A percentile compares a stretch with the other conserved stretches of the same genome.
Conservation (phyloP, 53 echinoderm and acorn worm genomes). For the Patiria pectinifera region DNA sequence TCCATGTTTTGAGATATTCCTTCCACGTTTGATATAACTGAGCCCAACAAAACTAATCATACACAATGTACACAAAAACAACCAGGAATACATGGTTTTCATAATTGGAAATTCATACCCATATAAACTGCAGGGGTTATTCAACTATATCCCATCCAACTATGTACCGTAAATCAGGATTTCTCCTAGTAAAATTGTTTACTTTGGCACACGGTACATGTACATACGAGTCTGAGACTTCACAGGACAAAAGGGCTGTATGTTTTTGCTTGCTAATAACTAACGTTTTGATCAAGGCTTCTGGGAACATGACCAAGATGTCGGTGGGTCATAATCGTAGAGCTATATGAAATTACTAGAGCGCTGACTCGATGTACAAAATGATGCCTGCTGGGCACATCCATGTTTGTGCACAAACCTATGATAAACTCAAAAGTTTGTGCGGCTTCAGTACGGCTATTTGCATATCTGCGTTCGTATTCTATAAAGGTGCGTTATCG, state of each 20-base stretch:
- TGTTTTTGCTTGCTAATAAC: not conserved
- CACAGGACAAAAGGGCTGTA: not conserved
- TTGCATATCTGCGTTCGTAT: too few relatives aligned
- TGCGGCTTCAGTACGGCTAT: too few relatives aligned
- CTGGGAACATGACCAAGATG: slow-evolving; percentile 1
- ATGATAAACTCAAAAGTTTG: too few relatives aligned
- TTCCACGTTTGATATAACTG: not conserved
- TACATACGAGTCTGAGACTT: not conserved
- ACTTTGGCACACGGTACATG: too few relatives aligned
- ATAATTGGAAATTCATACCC: not conserved
- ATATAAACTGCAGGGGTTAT: not conserved
- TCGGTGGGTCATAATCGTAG: not conserved
- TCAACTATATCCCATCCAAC: too few relatives aligned
- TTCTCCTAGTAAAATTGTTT: too few relatives aligned
- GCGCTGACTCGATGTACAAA: too few relatives aligned
- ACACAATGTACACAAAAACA: not conserved
- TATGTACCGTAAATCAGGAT: too few relatives aligned
- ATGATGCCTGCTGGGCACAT: too few relatives aligned
- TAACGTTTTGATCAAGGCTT: not conserved
- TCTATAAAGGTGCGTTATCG: too few relatives aligned
- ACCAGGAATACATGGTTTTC: not conserved
- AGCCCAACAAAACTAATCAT: not conserved
- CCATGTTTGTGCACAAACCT: too few relatives aligned
- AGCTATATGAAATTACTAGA: not conserved
- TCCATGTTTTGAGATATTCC: too few relatives aligned